These are phyloP conservation scores for Phrynocephalus guinanensis DNA, from an alignment of 2,797 vertebrate genomes.

Conservation along the genomic window DNA sequence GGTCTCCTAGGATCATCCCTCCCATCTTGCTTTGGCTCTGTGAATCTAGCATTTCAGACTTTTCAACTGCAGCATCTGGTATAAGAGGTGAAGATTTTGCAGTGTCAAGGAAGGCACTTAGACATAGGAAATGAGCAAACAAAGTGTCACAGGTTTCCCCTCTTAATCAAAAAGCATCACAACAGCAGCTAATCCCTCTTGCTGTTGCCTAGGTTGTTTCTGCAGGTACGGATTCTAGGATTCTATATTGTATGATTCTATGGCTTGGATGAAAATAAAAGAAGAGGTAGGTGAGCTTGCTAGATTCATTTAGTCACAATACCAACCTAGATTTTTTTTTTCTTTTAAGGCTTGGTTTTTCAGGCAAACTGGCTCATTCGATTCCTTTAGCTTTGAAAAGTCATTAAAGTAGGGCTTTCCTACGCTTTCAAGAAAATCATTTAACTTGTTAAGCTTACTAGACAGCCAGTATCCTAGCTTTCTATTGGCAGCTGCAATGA, in stretches of 20 bases:
- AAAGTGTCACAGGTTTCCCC: slow-evolving; percentile 14
- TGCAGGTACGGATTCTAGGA: background rate
- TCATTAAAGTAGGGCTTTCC: background rate
- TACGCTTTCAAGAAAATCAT: slow-evolving; percentile 14
- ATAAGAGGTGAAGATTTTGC: accelerated
- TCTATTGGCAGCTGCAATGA: background rate
- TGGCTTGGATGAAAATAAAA: background rate
- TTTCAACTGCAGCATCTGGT: accelerated
- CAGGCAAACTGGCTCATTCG: background rate
- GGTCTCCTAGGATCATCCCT: background rate
- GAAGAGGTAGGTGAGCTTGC: background rate
- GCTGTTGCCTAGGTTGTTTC: slow-evolving; percentile 27
- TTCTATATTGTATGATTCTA: background rate
- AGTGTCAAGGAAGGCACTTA: background rate
- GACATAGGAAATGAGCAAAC: background rate
- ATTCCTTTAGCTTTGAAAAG: background rate
- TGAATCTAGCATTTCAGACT: background rate
- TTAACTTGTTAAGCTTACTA: background rate
- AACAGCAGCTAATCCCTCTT: slow-evolving; percentile 15
- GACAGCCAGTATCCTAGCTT: background rate
- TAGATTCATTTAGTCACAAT: background rate
- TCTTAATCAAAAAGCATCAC: slow-evolving; percentile 28
- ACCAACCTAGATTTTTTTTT: background rate
- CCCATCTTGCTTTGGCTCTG: background rate
- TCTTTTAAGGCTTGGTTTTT: background rate